Evolutionary conservation across 1,140 invertebrate species (phyloP).

Genomic region (Atta colombica): DNA sequence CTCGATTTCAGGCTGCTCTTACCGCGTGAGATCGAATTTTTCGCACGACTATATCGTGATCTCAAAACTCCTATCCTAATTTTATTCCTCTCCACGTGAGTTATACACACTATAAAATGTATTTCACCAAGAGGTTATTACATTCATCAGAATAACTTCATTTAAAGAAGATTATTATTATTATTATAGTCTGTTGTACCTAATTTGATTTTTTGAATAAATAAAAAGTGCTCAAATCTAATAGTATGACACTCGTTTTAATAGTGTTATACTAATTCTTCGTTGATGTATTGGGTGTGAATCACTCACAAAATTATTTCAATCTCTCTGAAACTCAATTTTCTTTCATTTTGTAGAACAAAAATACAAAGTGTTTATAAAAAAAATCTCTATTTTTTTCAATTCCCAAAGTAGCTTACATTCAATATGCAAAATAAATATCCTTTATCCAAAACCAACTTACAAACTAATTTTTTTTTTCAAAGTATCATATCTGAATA

Average conservation of each 20-base stretch:
- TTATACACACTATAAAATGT: not conserved
- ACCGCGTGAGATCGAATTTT: conserved; percentile 44
- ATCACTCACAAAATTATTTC: no score
- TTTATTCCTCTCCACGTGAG: not conserved
- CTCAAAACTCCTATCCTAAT: conserved; percentile 4
- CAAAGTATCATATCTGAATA: no score
- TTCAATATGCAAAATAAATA: no score
- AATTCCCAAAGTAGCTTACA: no score
- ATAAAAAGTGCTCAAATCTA: not conserved
- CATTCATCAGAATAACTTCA: not conserved
- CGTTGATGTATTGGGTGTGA: no score
- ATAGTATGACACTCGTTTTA: not conserved
- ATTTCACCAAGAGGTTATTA: not conserved
- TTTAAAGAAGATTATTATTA: not conserved
- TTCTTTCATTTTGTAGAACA: no score
- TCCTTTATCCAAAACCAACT: no score
- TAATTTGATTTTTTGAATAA: not conserved
- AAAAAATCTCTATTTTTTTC: no score
- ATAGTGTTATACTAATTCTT: no score
- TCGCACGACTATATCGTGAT: conserved; percentile 5
- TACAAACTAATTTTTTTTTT: no score
- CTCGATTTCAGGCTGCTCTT: conserved; percentile 16
- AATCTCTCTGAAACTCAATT: no score
- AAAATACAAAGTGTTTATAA: no score
- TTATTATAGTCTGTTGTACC: not conserved